These are phyloP conservation scores for Tenthredo amoena DNA, from an alignment of 2,888 invertebrate genomes.

Conservation along the genomic window DNA sequence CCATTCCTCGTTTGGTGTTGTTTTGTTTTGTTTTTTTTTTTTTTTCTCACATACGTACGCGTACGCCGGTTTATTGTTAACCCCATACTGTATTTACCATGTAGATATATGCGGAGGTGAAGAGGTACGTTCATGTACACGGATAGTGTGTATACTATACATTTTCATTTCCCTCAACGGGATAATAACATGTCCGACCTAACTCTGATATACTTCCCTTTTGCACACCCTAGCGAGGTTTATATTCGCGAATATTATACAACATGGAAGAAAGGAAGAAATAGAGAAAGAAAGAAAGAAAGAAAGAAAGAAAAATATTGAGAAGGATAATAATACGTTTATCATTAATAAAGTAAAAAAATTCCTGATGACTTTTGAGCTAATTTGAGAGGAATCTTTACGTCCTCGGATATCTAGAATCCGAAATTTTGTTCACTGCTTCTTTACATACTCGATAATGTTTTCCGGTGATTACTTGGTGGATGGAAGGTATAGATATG, in stretches of 20 bases:
- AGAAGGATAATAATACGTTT: not conserved
- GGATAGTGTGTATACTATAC: not conserved
- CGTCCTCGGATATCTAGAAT: too few relatives aligned
- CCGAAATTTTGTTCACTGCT: too few relatives aligned
- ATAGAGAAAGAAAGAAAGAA: not conserved
- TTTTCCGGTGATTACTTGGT: too few relatives aligned
- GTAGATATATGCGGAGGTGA: not conserved
- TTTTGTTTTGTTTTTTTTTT: not conserved
- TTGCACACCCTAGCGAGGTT: not conserved
- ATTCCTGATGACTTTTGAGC: too few relatives aligned
- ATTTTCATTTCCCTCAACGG: conserved; percentile 25
- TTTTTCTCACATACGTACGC: not conserved
- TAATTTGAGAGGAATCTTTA: too few relatives aligned
- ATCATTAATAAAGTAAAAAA: not conserved
- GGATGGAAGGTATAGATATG: too few relatives aligned
- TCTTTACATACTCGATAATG: too few relatives aligned
- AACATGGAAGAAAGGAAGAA: not conserved
- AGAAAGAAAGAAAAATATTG: not conserved
- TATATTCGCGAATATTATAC: not conserved
- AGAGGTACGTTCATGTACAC: not conserved
- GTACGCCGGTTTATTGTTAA: not conserved
- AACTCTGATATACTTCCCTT: conserved; percentile 34
- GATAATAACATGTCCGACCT: conserved; percentile 37
- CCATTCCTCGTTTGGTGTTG: not conserved
- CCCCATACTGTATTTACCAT: not conserved